A percentile compares a stretch with the other conserved stretches of the same genome.
Evolutionary conservation across 2,888 invertebrate species (phyloP).

Genomic region (Agrotis segetum): DNA sequence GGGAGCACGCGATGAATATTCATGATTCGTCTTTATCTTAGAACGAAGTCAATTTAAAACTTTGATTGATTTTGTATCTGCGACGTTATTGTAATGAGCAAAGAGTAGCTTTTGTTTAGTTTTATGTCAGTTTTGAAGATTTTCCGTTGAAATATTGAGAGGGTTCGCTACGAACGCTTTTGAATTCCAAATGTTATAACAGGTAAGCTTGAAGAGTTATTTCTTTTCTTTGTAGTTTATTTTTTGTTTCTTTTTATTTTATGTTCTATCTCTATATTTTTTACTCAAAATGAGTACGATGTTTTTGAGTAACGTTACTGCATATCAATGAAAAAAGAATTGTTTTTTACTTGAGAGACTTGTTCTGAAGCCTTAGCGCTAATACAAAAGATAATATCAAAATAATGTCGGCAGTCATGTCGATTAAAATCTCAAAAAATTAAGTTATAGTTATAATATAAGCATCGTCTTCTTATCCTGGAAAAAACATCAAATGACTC

Average conservation of each 20-base stretch:
- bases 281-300: no score
- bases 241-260: not conserved
- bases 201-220: not conserved
- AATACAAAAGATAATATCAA: not conserved
- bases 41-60: conserved; percentile 47
- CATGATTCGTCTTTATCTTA: conserved; percentile 32
- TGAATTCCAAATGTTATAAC: not conserved
- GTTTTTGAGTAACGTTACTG: no score
- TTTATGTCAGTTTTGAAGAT: not conserved
- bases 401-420: not conserved
- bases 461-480: no score
- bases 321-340: not conserved
- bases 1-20: conserved; percentile 36
- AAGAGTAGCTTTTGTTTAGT: conserved; percentile 10
- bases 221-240: not conserved
- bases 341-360: not conserved
- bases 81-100: conserved; percentile 13
- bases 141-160: not conserved
- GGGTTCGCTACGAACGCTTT: not conserved
- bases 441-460: not conserved
- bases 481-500: no score
- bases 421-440: not conserved
- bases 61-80: conserved; percentile 47
- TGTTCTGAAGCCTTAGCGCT: not conserved
- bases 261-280: not conserved